phyloP scores from a whole-genome alignment of 2,113 vertebrate species.

The Syngnathus typhle region DNA sequence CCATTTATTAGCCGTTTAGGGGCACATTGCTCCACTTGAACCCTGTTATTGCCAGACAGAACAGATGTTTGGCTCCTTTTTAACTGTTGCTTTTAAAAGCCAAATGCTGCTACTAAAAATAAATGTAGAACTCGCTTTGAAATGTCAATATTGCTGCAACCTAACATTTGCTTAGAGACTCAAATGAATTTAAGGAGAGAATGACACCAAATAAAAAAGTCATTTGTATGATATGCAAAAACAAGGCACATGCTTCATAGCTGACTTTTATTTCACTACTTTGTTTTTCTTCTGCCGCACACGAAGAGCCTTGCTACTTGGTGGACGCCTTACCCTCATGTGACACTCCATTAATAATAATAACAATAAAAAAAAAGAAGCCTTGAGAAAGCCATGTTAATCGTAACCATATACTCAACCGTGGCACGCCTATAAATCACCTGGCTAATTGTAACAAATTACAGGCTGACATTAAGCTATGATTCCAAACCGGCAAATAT shows the following conservation, averaged over 20 bases:
- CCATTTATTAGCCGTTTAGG: constrained; percentile 78
- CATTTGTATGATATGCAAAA: background rate
- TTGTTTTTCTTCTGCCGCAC: background rate
- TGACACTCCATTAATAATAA: constrained; percentile 74
- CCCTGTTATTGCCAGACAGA: constrained; percentile 75
- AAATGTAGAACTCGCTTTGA: constrained; percentile 18
- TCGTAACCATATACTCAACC: constrained; percentile 69
- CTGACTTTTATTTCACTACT: constrained; percentile 1
- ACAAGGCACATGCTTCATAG: background rate
- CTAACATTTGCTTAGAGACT: background rate
- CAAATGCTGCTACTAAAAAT: constrained; percentile 38
- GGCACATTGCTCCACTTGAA: constrained; percentile 77
- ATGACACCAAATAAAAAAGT: background rate
- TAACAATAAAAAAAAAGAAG: constrained; percentile 39
- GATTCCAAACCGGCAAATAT: constrained; percentile 74
- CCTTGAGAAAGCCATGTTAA: constrained; percentile 69
- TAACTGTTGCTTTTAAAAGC: constrained; percentile 67
- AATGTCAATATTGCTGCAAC: constrained; percentile 2
- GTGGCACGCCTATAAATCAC: constrained; percentile 73
- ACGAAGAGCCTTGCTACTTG: constrained; percentile 36
- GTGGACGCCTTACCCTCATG: constrained; percentile 56
- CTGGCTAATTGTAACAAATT: constrained; percentile 76
- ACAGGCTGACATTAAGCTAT: constrained; percentile 77
- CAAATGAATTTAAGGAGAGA: background rate
- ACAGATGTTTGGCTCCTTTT: constrained; percentile 74